Percentiles rank a stretch among this genome's conserved stretches.
Evolutionary conservation across 2,797 vertebrate genomes (phyloP).

Genomic region (Columba guinea): DNA sequence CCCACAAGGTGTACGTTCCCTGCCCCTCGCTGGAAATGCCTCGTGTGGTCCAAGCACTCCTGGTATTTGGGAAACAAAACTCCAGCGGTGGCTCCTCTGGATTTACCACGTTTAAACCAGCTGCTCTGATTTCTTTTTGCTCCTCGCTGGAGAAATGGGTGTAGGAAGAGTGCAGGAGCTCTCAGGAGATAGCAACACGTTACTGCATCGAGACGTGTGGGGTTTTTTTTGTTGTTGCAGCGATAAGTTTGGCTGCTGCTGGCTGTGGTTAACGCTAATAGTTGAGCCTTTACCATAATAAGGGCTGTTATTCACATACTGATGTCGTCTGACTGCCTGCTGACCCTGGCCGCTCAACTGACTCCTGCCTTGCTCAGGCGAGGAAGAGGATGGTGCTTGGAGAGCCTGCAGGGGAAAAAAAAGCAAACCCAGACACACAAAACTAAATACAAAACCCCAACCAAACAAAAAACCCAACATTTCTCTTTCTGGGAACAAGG

Average conservation of each 20-base stretch:
- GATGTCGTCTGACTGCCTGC: background rate
- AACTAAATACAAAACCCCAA: too few species aligned
- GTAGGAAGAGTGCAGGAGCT: background rate
- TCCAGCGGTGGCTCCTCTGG: background rate
- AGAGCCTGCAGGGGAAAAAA: background rate
- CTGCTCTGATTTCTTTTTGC: background rate
- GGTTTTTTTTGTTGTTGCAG: background rate
- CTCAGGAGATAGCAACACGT: background rate
- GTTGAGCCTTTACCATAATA: background rate
- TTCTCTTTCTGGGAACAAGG: background rate
- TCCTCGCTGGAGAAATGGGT: background rate
- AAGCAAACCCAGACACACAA: background rate
- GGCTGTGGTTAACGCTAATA: background rate
- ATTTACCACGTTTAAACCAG: background rate
- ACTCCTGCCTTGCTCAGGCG: background rate
- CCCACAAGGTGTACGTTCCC: background rate
- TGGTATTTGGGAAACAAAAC: background rate
- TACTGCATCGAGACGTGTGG: background rate
- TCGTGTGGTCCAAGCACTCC: background rate
- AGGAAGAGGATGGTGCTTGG: background rate
- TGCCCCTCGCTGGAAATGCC: background rate
- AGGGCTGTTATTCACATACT: background rate
- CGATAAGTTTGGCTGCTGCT: conserved; percentile 14
- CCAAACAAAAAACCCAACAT: too few species aligned
- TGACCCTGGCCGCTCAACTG: background rate